These are phyloP conservation scores for Lomographa bimaculata DNA, from an alignment of 2,888 invertebrate genomes.

Conservation along the genomic window DNA sequence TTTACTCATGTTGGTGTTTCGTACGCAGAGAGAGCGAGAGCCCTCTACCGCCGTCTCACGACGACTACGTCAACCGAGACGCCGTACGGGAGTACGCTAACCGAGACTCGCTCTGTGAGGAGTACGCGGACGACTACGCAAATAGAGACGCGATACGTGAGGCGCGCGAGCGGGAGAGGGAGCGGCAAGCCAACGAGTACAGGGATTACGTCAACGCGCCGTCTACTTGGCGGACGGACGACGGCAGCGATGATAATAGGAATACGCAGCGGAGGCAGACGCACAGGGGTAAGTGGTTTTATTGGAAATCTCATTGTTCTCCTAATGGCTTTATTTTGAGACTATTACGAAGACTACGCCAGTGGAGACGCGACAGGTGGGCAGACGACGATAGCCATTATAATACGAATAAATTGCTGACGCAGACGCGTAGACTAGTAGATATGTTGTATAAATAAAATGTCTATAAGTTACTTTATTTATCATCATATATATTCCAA, in stretches of 20 bases:
- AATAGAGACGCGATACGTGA: slow-evolving; percentile 79
- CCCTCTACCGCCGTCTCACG: slow-evolving; percentile 67
- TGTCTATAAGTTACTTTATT: too few relatives aligned
- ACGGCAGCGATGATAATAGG: slow-evolving; percentile 65
- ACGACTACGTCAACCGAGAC: slow-evolving; percentile 78
- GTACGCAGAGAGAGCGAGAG: slow-evolving; percentile 80
- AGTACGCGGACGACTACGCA: slow-evolving; percentile 79
- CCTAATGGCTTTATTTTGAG: too few relatives aligned
- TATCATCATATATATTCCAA: too few relatives aligned
- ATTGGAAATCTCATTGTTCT: too few relatives aligned
- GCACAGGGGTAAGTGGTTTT: slow-evolving; percentile 53
- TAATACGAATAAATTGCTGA: too few relatives aligned
- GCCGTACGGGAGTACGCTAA: slow-evolving; percentile 74
- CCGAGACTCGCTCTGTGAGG: slow-evolving; percentile 73
- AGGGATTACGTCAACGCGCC: slow-evolving; percentile 80
- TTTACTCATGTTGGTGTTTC: slow-evolving; percentile 79
- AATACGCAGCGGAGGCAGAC: slow-evolving; percentile 65
- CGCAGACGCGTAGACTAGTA: too few relatives aligned
- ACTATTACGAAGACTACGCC: too few relatives aligned
- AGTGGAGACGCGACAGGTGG: too few relatives aligned
- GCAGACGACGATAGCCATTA: too few relatives aligned
- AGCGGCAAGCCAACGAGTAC: slow-evolving; percentile 67
- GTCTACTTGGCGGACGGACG: slow-evolving; percentile 61
- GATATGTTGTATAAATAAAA: too few relatives aligned
- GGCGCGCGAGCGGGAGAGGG: slow-evolving; percentile 65